Evolutionary conservation across 2,888 invertebrate genomes (phyloP), one percentile per base, ranked within the genome.

Genomic region (Caenorhabditis panamensis): DNA sequence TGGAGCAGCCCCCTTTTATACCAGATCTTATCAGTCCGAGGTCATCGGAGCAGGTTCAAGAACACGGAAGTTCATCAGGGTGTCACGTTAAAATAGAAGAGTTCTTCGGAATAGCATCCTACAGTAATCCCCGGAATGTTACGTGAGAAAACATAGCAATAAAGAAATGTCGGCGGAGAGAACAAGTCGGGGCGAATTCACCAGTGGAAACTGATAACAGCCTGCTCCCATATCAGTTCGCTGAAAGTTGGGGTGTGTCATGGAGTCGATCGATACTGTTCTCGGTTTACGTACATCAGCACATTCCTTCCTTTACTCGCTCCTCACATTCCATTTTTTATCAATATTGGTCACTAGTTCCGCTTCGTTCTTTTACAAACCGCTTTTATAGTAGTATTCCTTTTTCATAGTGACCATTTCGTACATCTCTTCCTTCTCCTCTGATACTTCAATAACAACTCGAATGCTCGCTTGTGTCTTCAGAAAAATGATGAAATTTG

Each of bases 401-500:
- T 37, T 18, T 26, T 8, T 47, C 31, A 31, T 56, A 47, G 28
- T 62, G 28, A 62, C 62, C 47, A 62, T 2, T 28, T 31, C 56
- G 8, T 3, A 24, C 49, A 22, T 20, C 13, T 31, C 24, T 24
- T 16, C 41, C 2, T 44, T 16, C 11, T 44, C 18, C n/a, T n/a
- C n/a, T n/a, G n/a, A n/a, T n/a, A n/a, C n/a, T n/a, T n/a, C n/a
- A n/a, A n/a, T n/a, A n/a, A 36, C 44, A 54, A 11, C 26, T 44
- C 58, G 13, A 26, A 73, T 73, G 73, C 36, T 73, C 8, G 56
- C 49, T 2, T 58, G n/a, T 18, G 58, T 51, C 26, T 66, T 75
- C 59, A 59, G 66, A 67, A 59, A 3, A 16, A 75, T 75, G 75
- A 59, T 75, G 61, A 75, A 75, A 59, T 75, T 66, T 44, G 66